Base-by-base conservation (phyloP, 2,888 invertebrate species). In the Parascotia fuliginaria region DNA sequence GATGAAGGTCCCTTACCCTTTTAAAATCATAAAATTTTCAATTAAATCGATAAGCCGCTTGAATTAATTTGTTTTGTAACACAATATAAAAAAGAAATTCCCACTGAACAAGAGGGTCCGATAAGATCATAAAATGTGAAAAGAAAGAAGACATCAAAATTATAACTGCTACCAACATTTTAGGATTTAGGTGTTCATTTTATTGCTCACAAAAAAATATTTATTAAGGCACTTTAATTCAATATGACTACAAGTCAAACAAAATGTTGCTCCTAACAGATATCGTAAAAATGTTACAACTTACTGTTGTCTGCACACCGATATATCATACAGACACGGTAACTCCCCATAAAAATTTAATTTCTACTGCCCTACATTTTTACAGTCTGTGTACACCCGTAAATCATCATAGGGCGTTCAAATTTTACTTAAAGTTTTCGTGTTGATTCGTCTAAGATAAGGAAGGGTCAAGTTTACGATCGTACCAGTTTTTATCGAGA, bases 401-500 rank as follows among this genome's bases (percentile, higher is more conserved):
- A 84, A 83, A 85, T 85, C 85, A 85, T 85, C 77, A 69, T 60
- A 65, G 70, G 77, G 73, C 77, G 69, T 67, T 69, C 70, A 71
- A 70, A 66, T 57, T 71, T 70, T 57, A 67, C 63, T 65, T 65
- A 56, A 70, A 74, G 60, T 82, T 83, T 79, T 67, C 81, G 81
- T 82, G 85, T 85, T 82, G 86, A 86, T 88, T 81, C 73, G 75
- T 63, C 65, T 66, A 72, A 79, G 86, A 87, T 86, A 88, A 85
- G 72, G 66, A 76, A 78, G 84, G 89, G 89, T 87, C 84, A 82
- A 82, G 81, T 88, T 89, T 89, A 89, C 82, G 84, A 87, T 80
- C 81, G 76, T 64, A 73, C 81, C 77, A 76, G 82, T 83, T 87
- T 83, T 88, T 88, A 89, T 89, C 88, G 85, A 85, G 88, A 89